Conservation (phyloP, 2,113 vertebrate genomes). For the Catagonus wagneri region DNA sequence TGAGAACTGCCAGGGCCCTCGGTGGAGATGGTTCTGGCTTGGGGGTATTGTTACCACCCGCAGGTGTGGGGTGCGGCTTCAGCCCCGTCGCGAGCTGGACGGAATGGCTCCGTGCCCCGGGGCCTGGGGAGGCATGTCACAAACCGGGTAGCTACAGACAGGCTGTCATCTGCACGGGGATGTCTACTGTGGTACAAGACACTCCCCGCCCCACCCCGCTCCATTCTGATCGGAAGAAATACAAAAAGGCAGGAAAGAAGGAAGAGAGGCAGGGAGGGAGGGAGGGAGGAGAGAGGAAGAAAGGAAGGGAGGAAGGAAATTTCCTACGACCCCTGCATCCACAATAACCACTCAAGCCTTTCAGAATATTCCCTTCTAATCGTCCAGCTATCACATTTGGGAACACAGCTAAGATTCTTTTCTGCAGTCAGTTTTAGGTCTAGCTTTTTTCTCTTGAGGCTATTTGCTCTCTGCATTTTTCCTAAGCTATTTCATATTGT, state of each 20-base stretch:
- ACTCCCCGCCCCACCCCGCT: accelerated
- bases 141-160: neutral
- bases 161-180: neutral
- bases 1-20: accelerated
- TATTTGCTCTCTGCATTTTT: neutral
- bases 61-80: accelerated
- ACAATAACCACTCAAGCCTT: neutral
- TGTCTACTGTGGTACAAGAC: neutral
- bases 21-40: accelerated
- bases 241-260: neutral
- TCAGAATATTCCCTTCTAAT: neutral
- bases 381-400: neutral
- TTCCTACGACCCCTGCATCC: neutral
- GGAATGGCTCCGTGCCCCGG: accelerated
- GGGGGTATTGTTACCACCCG: too few species aligned
- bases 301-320: neutral
- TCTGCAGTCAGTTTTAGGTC: conserved; percentile 1
- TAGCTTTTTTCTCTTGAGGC: neutral
- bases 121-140: accelerated
- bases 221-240: neutral
- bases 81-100: neutral
- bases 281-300: neutral
- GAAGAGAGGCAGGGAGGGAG: neutral
- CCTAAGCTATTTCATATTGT: neutral
- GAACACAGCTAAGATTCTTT: neutral